Base-by-base conservation (phyloP, 30 jellyfish, hydroid and myxozoan genomes). In the Turritopsis rubra region DNA sequence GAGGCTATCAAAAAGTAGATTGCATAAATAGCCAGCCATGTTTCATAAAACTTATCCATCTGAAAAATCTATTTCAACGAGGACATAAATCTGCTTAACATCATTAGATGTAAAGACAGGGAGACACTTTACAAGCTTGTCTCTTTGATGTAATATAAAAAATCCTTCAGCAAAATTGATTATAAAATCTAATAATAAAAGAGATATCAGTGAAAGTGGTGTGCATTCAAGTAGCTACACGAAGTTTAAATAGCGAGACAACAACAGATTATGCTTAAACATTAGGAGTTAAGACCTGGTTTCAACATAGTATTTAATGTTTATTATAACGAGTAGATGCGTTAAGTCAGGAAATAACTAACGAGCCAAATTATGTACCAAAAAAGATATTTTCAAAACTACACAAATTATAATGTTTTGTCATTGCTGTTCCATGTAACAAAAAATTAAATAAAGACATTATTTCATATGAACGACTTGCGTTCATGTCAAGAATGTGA, bases 1-100 rank as follows among this genome's bases (percentile, higher is more conserved):
- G 77, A 68, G 19, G 77, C 77, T 68, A 68, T n/a, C 77, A 68
- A 68, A 27, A 68, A 68, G 30, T 68, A 68, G 30, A 68, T 0
- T n/a, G 77, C 30, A 68, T n/a, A 68, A 68, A 19, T 23, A 27
- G 30, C 28, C 77, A 27, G 28, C 77, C 77, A 68, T 68, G 28
- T 68, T 68, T 41, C 60, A 41, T 41, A 41, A 41, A 41, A 41
- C 60, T 41, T 41, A 41, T 41, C 60, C 60, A 41, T 41, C 60
- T 41, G 60, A 41, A 41, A 41, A 41, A 41, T 41, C 60, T 41
- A 41, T 13, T 41, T 41, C 60, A 5, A 41, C 60, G 5, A 41
- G 60, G 60, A 13, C 60, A 41, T 41, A 41, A 41, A 13, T 41
- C 60, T 41, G 60, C 60, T 41, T 41, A 41, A 41, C 60, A 41